Evolutionary conservation across 2,888 invertebrate species (phyloP).

Genomic region (Marronus borbonicus): DNA sequence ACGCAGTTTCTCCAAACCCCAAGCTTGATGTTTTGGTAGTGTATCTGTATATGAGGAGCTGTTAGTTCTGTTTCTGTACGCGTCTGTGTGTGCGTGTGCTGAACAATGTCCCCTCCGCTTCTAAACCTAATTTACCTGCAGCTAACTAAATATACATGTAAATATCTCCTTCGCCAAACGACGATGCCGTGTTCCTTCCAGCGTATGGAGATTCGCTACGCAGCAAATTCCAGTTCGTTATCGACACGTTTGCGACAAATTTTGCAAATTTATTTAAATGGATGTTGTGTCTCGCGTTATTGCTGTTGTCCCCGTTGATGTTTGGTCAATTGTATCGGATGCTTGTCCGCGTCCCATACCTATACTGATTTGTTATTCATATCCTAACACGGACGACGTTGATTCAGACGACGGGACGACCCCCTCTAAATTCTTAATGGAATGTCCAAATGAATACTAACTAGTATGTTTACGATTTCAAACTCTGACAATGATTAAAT

Average conservation of each 20-base stretch:
- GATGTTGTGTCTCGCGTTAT: slow-evolving; percentile 14
- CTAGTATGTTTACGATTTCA: too few species aligned
- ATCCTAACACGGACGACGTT: neutral
- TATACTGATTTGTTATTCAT: slow-evolving; percentile 5
- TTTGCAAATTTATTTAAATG: slow-evolving; percentile 39
- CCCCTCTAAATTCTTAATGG: too few species aligned
- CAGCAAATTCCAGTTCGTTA: neutral
- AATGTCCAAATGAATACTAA: too few species aligned
- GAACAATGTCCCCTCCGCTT: neutral
- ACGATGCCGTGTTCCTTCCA: neutral
- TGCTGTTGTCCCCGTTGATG: neutral
- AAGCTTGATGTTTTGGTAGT: too few species aligned
- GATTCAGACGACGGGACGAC: too few species aligned
- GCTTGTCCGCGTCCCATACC: neutral
- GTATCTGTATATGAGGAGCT: neutral
- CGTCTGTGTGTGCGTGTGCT: slow-evolving; percentile 17
- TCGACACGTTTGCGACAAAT: slow-evolving; percentile 10
- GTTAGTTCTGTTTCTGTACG: slow-evolving; percentile 29
- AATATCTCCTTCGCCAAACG: slow-evolving; percentile 14
- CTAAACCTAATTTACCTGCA: slow-evolving; percentile 49
- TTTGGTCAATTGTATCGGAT: slow-evolving; percentile 9
- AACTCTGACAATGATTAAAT: too few species aligned
- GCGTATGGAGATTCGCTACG: neutral
- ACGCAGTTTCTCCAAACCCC: neutral
- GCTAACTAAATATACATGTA: slow-evolving; percentile 48